Evolutionary conservation across 2,888 invertebrate species (phyloP).

Genomic region (Rapana venosa): DNA sequence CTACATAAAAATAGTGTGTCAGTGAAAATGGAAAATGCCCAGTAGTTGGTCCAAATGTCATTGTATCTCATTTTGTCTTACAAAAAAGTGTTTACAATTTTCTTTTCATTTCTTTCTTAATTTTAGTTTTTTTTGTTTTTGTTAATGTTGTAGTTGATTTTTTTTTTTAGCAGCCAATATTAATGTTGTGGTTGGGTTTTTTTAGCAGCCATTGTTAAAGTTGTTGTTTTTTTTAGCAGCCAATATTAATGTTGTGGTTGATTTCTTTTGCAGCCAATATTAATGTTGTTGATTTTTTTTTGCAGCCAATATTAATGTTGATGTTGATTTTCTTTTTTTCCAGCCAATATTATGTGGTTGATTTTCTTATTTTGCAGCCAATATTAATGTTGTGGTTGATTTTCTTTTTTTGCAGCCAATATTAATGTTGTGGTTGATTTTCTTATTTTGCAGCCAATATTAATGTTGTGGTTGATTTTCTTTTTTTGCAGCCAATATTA

Average conservation of each 20-base stretch:
- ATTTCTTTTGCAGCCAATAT: too few relatives aligned
- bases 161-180: not conserved
- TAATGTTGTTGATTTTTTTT: not conserved
- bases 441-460: not conserved
- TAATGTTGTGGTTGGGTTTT: not conserved
- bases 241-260: not conserved
- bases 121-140: not conserved
- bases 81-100: too few relatives aligned
- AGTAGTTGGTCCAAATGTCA: too few relatives aligned
- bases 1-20: too few relatives aligned
- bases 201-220: too few relatives aligned
- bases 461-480: not conserved
- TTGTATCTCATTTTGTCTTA: too few relatives aligned
- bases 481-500: too few relatives aligned
- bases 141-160: not conserved
- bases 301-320: too few relatives aligned
- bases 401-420: not conserved
- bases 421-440: not conserved
- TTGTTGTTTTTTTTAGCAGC: not conserved
- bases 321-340: not conserved
- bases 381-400: not conserved
- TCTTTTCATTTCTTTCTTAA: too few relatives aligned
- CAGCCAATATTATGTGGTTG: not conserved
- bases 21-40: too few relatives aligned
- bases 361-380: not conserved